Percentiles rank a stretch among this genome's conserved stretches.
Conservation (phyloP, 1,140 invertebrate species). For the Glomeris maerens region DNA sequence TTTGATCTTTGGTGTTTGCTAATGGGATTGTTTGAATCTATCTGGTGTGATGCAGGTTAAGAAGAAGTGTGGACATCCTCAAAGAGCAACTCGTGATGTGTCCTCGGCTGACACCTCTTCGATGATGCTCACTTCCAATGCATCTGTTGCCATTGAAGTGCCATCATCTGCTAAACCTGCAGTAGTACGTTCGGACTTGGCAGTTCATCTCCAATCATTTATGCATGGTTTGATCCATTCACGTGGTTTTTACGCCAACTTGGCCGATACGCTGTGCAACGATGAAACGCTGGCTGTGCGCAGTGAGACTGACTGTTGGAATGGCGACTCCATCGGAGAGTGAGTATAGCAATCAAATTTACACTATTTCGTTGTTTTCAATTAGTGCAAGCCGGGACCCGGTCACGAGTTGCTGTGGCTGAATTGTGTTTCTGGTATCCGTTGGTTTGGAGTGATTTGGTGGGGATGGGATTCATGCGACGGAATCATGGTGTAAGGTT, state of each 20-base stretch:
- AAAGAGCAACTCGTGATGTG: conserved; percentile 2
- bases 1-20: too few relatives aligned
- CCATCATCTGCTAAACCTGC: too few relatives aligned
- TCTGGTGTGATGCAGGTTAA: conserved; percentile 15
- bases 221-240: conserved; percentile 46
- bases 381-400: conserved; percentile 12
- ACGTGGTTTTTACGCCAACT: conserved; percentile 50
- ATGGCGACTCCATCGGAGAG: conserved; percentile 56
- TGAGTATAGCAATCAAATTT: conserved; percentile 47
- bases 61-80: conserved; percentile 17
- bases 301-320: conserved; percentile 48
- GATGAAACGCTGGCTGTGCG: conserved; percentile 32
- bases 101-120: too few relatives aligned
- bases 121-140: too few relatives aligned
- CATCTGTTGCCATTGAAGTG: not conserved
- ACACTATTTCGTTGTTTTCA: conserved; percentile 12
- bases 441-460: too few relatives aligned
- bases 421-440: too few relatives aligned
- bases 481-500: too few relatives aligned
- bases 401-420: too few relatives aligned
- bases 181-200: not conserved
- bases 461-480: too few relatives aligned
- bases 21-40: too few relatives aligned
- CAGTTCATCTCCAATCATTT: conserved; percentile 44
- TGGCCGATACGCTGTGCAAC: conserved; percentile 52